Base-by-base conservation (phyloP, 2,113 vertebrate genomes). In the Vidua chalybeata region DNA sequence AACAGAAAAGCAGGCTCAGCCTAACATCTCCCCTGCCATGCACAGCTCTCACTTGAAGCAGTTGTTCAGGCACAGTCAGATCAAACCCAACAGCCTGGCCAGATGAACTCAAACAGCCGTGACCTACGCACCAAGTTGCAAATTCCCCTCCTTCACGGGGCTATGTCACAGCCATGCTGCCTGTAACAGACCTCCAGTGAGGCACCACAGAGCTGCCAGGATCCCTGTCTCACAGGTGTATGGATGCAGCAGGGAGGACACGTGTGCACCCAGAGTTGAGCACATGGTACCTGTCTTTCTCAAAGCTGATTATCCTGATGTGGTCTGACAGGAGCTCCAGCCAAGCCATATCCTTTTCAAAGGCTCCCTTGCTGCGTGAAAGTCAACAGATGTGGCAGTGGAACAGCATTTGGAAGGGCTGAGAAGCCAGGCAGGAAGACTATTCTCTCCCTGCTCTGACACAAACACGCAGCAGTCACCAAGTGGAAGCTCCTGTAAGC, bases 241-340 rank as follows among this genome's bases (percentile, higher is more conserved):
- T 0, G 3, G 12, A 37, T 13, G 62, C 45, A 62, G 74, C 31
- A 61, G 19, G 28, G 21, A 62, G 27, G 37, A 45, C 15, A 26
- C 51, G 75, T 4, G 51, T 5, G 43, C 79, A 81, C 11, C 1
- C 27, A 23, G 39, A 71, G 27, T 0, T 0, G 1, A 86, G 91
- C 90, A 89, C 86, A 87, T 45, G 80, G 59, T 26, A 88, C 54
- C 85, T 68, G 79, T 80, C 85, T 86, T 54, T 54, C 64, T 64
- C 82, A 83, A 39, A 75, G 64, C 35, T 58, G 33, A 63, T 92
- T 88, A 88, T 86, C 86, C 48, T 95, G 76, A 95, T 84, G 52
- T 0, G 3, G 22, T 33, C 64, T 95, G 93, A 94, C 79, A 97
- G 79, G 68, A 95, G 64, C 31, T 45, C 68, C 48, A 41, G 43